Evolutionary conservation across 2,888 invertebrate genomes (phyloP).

Genomic region (Drosophila subquinaria): DNA sequence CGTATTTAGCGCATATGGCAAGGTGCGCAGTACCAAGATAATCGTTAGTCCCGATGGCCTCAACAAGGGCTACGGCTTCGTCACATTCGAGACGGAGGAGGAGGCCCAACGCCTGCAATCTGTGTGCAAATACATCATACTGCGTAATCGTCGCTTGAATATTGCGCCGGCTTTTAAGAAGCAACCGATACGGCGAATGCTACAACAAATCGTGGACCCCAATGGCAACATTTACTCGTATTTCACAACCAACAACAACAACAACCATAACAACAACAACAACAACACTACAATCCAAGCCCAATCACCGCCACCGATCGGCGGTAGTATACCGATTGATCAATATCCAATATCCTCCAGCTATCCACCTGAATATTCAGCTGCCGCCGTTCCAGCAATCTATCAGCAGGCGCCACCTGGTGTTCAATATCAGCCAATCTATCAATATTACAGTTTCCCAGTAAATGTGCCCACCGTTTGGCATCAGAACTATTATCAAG

Average conservation of each 20-base stretch:
- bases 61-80: conserved; percentile 91
- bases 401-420: conserved; percentile 21
- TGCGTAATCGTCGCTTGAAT: conserved; percentile 39
- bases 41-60: conserved; percentile 96
- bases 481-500: conserved; percentile 22
- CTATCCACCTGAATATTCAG: neutral
- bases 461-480: conserved; percentile 25
- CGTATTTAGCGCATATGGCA: conserved; percentile 94
- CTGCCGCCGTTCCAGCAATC: conserved; percentile 6
- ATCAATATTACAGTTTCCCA: conserved; percentile 41
- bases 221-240: conserved; percentile 19
- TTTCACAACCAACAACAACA: neutral
- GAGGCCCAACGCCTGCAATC: conserved; percentile 90
- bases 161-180: conserved; percentile 47
- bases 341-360: conserved; percentile 2
- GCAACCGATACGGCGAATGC: conserved; percentile 8
- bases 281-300: neutral
- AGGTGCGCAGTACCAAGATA: conserved; percentile 95
- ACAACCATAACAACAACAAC: neutral
- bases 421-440: conserved; percentile 35
- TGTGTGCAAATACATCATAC: conserved; percentile 84
- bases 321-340: conserved; percentile 9
- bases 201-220: conserved; percentile 15
- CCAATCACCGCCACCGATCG: neutral
- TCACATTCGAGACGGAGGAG: conserved; percentile 93